Conservation (phyloP, 1,140 invertebrate species). For the Eupristina koningsbergeri region DNA sequence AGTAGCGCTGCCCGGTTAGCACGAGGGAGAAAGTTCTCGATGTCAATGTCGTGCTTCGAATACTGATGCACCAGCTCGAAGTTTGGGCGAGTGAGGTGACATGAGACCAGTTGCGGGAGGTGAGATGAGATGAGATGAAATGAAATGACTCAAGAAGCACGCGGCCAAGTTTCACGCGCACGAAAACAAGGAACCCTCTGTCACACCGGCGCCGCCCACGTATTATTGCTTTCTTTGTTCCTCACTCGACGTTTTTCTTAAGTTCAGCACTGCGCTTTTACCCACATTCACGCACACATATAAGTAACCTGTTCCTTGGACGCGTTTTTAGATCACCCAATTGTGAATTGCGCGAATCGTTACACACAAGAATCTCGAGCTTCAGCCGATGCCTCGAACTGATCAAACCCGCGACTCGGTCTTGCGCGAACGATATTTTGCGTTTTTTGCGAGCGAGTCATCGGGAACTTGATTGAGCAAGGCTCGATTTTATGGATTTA, state of each 20-base stretch:
- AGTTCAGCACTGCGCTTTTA: not conserved
- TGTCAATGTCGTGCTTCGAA: slow-evolving; percentile 44
- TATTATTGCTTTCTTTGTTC: not conserved
- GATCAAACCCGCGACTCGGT: not conserved
- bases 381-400: not conserved
- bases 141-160: too few species aligned
- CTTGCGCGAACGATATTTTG: not conserved
- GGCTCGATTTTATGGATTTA: too few species aligned
- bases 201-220: not conserved
- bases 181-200: slow-evolving; percentile 1
- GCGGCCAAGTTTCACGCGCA: slow-evolving; percentile 20
- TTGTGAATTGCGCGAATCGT: not conserved
- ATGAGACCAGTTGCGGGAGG: not conserved
- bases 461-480: not conserved
- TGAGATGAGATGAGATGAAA: too few species aligned
- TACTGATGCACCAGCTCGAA: not conserved
- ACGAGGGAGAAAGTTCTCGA: slow-evolving; percentile 13
- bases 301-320: not conserved
- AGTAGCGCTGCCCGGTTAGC: too few species aligned
- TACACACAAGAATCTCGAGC: not conserved
- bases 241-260: slow-evolving; percentile 7
- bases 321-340: slow-evolving; percentile 15
- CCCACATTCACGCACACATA: too few species aligned
- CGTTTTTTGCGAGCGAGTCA: too few species aligned
- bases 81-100: not conserved